Percentiles rank a stretch among this genome's conserved stretches.
Conservation (phyloP, 1,140 invertebrate genomes). For the Spodoptera frugiperda region DNA sequence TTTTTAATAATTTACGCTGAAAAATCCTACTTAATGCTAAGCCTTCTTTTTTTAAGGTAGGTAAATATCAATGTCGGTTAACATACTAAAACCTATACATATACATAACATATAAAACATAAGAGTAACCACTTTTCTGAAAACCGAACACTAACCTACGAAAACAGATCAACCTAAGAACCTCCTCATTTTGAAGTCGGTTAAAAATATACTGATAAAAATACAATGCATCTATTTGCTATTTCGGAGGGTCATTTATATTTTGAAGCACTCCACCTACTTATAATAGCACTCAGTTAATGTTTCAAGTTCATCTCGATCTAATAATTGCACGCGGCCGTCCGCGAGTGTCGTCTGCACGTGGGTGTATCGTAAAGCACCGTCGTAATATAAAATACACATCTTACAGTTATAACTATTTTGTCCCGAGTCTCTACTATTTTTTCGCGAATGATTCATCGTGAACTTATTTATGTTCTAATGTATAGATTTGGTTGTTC, state of each 20-base stretch:
- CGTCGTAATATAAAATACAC: conserved; percentile 20
- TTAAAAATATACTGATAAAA: no score
- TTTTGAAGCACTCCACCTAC: background rate
- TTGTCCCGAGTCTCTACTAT: conserved; percentile 2
- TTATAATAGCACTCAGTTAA: background rate
- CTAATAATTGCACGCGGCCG: background rate
- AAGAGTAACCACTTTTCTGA: no score
- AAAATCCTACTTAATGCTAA: no score
- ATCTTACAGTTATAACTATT: conserved; percentile 4
- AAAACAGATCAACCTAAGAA: no score
- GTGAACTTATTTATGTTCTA: background rate
- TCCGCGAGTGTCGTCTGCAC: background rate
- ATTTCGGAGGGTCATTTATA: background rate
- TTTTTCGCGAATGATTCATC: conserved; percentile 8
- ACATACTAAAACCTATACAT: no score
- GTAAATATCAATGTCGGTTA: no score
- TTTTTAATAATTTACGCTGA: no score
- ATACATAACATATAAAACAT: no score
- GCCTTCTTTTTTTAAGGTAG: no score
- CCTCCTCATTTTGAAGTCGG: no score
- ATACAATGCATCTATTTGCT: background rate
- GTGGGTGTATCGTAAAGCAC: conserved; percentile 6
- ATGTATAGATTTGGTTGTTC: background rate
- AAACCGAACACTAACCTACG: no score
- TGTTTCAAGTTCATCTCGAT: background rate